Base-by-base conservation (phyloP, 2,797 vertebrate species). In the Protonibea diacanthus region DNA sequence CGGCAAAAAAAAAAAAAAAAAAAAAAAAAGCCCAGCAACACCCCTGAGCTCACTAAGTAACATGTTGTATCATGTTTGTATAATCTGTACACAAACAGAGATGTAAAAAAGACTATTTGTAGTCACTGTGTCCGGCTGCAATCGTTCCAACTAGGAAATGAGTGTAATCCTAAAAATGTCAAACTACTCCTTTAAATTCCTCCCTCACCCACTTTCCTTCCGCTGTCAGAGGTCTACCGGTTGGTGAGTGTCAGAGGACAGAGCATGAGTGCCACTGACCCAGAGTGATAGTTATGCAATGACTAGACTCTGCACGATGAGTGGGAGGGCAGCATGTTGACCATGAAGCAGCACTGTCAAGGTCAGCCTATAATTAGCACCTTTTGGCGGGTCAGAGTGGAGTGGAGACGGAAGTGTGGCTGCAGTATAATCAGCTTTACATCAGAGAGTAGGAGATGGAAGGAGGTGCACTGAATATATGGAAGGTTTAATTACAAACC, bases 321-420 rank as follows among this genome's bases (percentile, higher is more conserved):
- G 79, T 82, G 71, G 89, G 89, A 87, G 79, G 80, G 72, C 68
- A 67, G 80, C 81, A 76, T 7, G 76, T 21, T 77, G 82, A 88
- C 87, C 78, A 51, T 72, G 71, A 77, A 75, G 83, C 68, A 57
- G 60, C 29, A 23, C 83, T 67, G 79, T 82, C 47, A 60, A 75
- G 81, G 80, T 84, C 85, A 49, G 57, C 48, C 89, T 93, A 88
- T 91, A 93, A 90, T 91, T 89, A 91, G 78, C 82, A 78, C 80
- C 80, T 79, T 81, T 74, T 76, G 66, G 69, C 80, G 75, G 86
- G 87, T 89, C 78, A 74, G 48, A 84, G 68, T 77, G 68, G 73
- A 76, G 70, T n/a, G 55, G 45, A 72, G 75, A 75, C 71, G 72
- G 88, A 89, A 83, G 82, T 76, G 53, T 48, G 29, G 62, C 73